Percentiles rank a stretch among this genome's conserved stretches.
phyloP scores from a whole-genome alignment of 2,888 invertebrate genomes.

The Sycophila texana region DNA sequence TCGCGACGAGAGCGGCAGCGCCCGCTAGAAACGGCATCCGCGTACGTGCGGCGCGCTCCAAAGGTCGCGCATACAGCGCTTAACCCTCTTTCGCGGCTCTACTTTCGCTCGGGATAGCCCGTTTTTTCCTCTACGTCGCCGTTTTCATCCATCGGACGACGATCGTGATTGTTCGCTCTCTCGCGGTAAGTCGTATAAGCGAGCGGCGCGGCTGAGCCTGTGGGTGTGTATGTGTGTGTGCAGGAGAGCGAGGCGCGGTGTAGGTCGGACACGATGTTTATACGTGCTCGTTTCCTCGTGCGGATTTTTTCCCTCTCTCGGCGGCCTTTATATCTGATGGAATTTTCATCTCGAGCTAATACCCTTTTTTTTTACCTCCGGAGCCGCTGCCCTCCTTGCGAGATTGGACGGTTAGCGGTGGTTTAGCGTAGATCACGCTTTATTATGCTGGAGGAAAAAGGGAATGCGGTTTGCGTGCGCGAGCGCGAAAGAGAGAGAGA shows the following conservation, averaged over 20 bases:
- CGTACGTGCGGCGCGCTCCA: not conserved
- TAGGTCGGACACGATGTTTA: not conserved
- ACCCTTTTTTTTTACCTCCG: slow-evolving; percentile 10
- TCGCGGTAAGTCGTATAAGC: not conserved
- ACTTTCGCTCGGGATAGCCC: slow-evolving; percentile 19
- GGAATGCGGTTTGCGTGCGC: slow-evolving; percentile 6
- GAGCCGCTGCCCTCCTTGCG: slow-evolving; percentile 13
- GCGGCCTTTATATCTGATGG: slow-evolving; percentile 41
- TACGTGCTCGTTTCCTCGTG: not conserved
- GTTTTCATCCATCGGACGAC: not conserved
- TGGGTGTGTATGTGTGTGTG: not conserved
- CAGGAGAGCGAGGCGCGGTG: not conserved
- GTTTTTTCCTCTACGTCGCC: not conserved
- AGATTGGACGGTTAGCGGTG: slow-evolving; percentile 35
- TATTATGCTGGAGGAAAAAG: slow-evolving; percentile 43
- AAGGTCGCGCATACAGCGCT: slow-evolving; percentile 24
- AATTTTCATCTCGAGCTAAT: slow-evolving; percentile 47
- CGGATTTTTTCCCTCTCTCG: slow-evolving; percentile 1
- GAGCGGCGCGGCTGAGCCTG: not conserved
- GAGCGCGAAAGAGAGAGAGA: not conserved
- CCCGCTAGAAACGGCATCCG: slow-evolving; percentile 3
- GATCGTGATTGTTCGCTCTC: not conserved
- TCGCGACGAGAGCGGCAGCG: slow-evolving; percentile 7
- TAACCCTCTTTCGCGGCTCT: slow-evolving; percentile 19
- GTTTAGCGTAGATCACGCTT: slow-evolving; percentile 30